Evolutionary conservation across 1,140 invertebrate genomes (phyloP).

Genomic region (Agraylea sexmaculata): DNA sequence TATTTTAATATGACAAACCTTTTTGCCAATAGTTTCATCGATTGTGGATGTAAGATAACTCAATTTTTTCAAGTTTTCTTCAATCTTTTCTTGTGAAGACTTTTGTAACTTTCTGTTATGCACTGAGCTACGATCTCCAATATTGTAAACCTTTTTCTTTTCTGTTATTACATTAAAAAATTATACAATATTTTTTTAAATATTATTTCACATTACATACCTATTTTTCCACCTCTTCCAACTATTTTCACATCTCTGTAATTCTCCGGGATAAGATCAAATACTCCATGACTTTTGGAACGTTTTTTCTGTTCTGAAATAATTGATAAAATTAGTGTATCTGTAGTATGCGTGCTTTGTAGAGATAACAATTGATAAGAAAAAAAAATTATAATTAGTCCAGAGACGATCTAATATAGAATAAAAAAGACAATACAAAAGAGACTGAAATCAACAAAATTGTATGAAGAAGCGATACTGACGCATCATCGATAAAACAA

Average conservation of each 20-base stretch:
- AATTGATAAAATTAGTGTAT: too few species aligned
- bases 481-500: too few species aligned
- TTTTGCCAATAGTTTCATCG: conserved; percentile 14
- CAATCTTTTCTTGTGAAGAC: conserved; percentile 2
- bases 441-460: too few species aligned
- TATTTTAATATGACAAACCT: conserved; percentile 12
- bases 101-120: conserved; percentile 9
- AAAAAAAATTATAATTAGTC: too few species aligned
- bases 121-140: conserved; percentile 12
- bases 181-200: not conserved
- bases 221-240: conserved; percentile 17
- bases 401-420: too few species aligned
- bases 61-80: conserved; percentile 19
- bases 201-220: conserved; percentile 4
- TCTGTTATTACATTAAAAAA: conserved; percentile 9
- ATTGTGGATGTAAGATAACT: conserved; percentile 5
- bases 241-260: conserved; percentile 14
- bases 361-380: too few species aligned
- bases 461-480: too few species aligned
- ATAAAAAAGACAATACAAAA: too few species aligned
- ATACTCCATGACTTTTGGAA: conserved; percentile 17
- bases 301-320: conserved; percentile 15
- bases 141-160: conserved; percentile 15
- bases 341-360: too few species aligned
- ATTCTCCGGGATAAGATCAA: conserved; percentile 18